Evolutionary conservation across 2,888 invertebrate species (phyloP).

Genomic region (Orthosia gracilis): DNA sequence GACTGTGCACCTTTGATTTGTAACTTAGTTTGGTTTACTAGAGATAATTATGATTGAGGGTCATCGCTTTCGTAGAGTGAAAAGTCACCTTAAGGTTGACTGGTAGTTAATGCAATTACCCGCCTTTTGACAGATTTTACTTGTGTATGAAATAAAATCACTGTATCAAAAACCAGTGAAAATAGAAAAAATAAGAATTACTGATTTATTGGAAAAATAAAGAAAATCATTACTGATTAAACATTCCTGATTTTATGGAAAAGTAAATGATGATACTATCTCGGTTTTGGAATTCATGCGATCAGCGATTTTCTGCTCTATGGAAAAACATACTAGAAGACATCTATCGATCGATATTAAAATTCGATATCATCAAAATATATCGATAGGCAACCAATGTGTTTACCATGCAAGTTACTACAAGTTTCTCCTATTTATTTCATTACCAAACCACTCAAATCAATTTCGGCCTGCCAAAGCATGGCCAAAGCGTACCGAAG

Average conservation of each 20-base stretch:
- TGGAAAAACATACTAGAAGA: not conserved
- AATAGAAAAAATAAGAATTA: not conserved
- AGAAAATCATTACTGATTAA: not conserved
- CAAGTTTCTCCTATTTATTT: not conserved
- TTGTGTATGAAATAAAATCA: no score
- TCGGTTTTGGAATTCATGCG: no score
- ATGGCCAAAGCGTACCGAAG: constrained; percentile 9
- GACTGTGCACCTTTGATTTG: constrained; percentile 64
- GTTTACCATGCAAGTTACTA: not conserved
- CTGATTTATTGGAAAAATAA: not conserved
- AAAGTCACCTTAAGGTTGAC: no score
- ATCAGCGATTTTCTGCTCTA: not conserved
- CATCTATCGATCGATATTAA: no score
- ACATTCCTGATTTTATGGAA: not conserved
- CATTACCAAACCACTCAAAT: not conserved
- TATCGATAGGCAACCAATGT: not conserved
- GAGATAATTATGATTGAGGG: not conserved
- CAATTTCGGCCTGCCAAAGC: not conserved
- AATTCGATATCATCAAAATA: no score
- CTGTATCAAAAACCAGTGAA: no score
- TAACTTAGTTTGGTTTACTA: not conserved
- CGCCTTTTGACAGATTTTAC: no score
- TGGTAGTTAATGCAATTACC: no score
- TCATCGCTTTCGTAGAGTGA: not conserved
- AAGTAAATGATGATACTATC: not conserved